These are phyloP conservation scores for Orgyia antiqua DNA, from an alignment of 2,888 invertebrate genomes.

Conservation along the genomic window DNA sequence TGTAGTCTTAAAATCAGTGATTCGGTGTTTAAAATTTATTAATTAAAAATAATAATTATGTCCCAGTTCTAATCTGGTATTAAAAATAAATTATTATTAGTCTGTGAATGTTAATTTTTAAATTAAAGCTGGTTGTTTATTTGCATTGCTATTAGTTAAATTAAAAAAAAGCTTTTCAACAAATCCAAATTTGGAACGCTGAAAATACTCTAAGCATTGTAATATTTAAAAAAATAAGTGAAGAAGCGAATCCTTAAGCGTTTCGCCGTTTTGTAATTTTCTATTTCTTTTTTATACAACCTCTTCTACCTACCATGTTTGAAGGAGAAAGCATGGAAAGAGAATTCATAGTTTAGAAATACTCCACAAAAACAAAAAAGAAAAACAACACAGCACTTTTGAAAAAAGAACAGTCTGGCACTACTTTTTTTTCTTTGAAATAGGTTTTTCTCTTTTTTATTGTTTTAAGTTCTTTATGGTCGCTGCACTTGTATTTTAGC, in stretches of 20 bases:
- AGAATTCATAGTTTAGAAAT: constrained; percentile 69
- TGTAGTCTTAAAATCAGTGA: background rate
- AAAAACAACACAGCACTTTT: constrained; percentile 26
- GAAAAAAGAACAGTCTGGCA: constrained; percentile 28
- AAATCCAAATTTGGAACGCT: constrained; percentile 15
- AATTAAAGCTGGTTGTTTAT: constrained; percentile 10
- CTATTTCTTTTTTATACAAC: constrained; percentile 71
- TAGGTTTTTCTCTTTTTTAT: too few species aligned
- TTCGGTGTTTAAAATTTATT: background rate
- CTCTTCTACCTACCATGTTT: constrained; percentile 77
- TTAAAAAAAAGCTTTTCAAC: constrained; percentile 19
- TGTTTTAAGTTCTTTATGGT: too few species aligned
- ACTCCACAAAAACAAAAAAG: constrained; percentile 33
- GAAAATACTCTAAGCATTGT: constrained; percentile 19
- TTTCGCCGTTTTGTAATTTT: constrained; percentile 19
- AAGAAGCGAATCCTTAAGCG: constrained; percentile 22
- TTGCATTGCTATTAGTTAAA: constrained; percentile 20
- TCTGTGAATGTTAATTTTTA: background rate
- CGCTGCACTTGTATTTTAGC: constrained; percentile 1
- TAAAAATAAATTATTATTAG: constrained; percentile 9
- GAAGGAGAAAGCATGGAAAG: constrained; percentile 77
- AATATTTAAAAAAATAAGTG: constrained; percentile 11
- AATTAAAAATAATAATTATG: constrained; percentile 6
- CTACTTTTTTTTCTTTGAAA: constrained; percentile 7
- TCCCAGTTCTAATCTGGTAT: constrained; percentile 26